phyloP scores from a whole-genome alignment of 2,888 invertebrate species.

The Ferrisia virgata region DNA sequence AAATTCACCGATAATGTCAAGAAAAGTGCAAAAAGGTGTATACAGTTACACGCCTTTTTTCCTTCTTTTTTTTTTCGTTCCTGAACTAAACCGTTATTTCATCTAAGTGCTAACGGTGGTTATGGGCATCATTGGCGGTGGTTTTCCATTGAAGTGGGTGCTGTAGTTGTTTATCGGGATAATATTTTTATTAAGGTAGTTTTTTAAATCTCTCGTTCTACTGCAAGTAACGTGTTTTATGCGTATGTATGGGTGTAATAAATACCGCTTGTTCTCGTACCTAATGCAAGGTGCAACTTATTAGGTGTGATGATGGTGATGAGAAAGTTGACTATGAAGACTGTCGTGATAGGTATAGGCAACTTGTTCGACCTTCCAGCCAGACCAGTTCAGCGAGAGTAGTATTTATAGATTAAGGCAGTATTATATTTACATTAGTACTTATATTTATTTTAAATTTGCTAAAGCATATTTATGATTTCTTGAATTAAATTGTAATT shows the following conservation, averaged over 20 bases:
- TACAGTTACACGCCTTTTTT: neutral
- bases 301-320: neutral
- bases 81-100: neutral
- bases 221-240: neutral
- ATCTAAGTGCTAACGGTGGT: neutral
- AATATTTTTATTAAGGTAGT: neutral
- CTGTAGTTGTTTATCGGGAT: neutral
- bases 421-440: neutral
- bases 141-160: neutral
- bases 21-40: neutral
- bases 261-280: neutral
- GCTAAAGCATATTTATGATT: too few relatives aligned
- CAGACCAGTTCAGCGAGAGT: neutral
- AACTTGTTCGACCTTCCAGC: neutral
- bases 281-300: neutral
- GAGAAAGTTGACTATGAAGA: neutral
- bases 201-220: neutral
- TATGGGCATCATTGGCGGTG: neutral
- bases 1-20: neutral
- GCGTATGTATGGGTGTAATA: neutral
- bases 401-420: neutral
- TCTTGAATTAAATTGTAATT: too few relatives aligned
- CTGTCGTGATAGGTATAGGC: neutral
- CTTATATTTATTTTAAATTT: neutral
- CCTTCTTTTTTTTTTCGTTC: too few relatives aligned